A percentile compares a stretch with the other conserved stretches of the same genome.
phyloP scores from a whole-genome alignment of 2,797 vertebrate genomes.

The Pampus argenteus region DNA sequence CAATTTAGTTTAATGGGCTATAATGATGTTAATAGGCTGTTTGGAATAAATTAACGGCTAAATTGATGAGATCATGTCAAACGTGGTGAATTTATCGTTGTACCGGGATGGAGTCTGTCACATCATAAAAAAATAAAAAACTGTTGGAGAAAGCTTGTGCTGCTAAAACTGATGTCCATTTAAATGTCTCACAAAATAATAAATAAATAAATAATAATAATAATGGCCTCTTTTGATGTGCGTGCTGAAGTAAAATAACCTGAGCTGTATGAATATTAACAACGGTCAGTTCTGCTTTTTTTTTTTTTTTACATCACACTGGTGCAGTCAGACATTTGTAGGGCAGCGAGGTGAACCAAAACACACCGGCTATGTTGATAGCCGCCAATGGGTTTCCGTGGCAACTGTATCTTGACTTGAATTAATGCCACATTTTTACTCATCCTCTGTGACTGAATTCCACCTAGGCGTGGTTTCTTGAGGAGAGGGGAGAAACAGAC shows the following conservation, averaged over 20 bases:
- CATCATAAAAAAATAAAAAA: neutral
- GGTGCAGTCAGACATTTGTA: constrained; percentile 41
- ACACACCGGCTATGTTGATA: constrained; percentile 26
- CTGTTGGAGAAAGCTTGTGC: neutral
- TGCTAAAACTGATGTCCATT: constrained; percentile 14
- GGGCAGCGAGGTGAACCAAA: constrained; percentile 48
- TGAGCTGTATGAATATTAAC: constrained; percentile 1
- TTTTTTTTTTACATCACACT: constrained; percentile 27
- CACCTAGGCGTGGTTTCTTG: constrained; percentile 42
- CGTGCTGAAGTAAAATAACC: constrained; percentile 22
- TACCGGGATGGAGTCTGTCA: neutral
- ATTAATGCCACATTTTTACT: constrained; percentile 39
- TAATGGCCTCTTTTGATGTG: constrained; percentile 16
- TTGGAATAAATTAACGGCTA: constrained; percentile 26
- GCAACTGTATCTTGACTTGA: constrained; percentile 68
- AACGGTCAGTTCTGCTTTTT: neutral
- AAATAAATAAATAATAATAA: neutral
- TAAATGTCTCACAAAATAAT: neutral
- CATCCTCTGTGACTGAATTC: constrained; percentile 41
- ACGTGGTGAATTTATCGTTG: neutral
- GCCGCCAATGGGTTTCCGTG: constrained; percentile 67
- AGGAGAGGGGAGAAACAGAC: constrained; percentile 32
- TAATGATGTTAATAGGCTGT: constrained; percentile 47
- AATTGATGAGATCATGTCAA: constrained; percentile 19
- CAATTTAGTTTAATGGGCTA: constrained; percentile 48